phyloP scores from a whole-genome alignment of 2,797 vertebrate species.

The Phoxinus dragarum region DNA sequence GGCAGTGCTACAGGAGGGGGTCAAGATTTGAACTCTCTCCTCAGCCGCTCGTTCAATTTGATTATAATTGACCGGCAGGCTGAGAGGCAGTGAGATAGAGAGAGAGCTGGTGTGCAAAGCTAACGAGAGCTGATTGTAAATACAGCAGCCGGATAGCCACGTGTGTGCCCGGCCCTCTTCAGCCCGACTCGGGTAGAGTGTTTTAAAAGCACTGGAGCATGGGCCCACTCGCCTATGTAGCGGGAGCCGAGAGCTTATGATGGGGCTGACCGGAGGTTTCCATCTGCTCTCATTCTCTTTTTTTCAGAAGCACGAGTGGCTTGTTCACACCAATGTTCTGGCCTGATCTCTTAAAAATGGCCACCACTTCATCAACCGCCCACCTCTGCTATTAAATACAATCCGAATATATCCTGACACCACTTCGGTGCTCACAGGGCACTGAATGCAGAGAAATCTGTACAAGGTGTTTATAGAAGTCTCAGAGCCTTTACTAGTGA shows the following conservation, averaged over 20 bases:
- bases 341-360: constrained; percentile 61
- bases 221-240: constrained; percentile 48
- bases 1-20: constrained; percentile 73
- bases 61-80: constrained; percentile 79
- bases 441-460: constrained; percentile 2
- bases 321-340: constrained; percentile 59
- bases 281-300: constrained; percentile 48
- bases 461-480: constrained; percentile 20
- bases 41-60: constrained; percentile 77
- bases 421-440: background rate
- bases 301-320: constrained; percentile 57
- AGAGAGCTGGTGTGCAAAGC: constrained; percentile 66
- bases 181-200: constrained; percentile 59
- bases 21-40: constrained; percentile 79
- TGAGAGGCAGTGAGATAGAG: constrained; percentile 61
- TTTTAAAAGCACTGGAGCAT: constrained; percentile 61
- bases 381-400: constrained; percentile 53
- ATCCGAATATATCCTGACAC: constrained; percentile 34
- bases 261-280: constrained; percentile 57
- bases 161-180: constrained; percentile 60
- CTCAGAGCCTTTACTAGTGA: constrained; percentile 4
- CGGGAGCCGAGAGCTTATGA: constrained; percentile 57
- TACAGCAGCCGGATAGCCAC: constrained; percentile 64
- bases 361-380: constrained; percentile 59
- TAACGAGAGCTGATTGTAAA: constrained; percentile 72